Conservation (phyloP, 2,113 vertebrate species). For the Indicator maculatus region DNA sequence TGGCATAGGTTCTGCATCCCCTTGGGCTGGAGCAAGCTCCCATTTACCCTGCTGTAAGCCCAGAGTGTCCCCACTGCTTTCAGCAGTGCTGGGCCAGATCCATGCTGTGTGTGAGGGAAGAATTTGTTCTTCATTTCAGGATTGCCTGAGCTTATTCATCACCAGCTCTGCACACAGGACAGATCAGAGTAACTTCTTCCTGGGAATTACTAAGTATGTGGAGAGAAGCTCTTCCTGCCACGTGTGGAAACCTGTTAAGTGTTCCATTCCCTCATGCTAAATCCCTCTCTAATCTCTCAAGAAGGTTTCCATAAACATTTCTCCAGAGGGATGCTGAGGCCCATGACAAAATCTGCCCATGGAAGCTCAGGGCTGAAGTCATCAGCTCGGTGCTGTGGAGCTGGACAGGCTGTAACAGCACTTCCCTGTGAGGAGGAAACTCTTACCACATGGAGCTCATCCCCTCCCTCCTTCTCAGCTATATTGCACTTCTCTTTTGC, state of each 20-base stretch:
- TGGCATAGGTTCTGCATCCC: background rate
- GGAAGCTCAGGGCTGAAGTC: background rate
- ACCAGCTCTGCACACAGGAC: background rate
- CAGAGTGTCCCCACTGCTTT: background rate
- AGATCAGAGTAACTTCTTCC: background rate
- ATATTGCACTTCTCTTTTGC: too few species aligned
- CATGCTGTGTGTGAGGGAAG: background rate
- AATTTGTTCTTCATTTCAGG: background rate
- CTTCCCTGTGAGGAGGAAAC: background rate
- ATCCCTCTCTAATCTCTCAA: background rate
- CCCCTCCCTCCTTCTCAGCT: too few species aligned
- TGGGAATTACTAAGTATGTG: too few species aligned
- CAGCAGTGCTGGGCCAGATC: background rate
- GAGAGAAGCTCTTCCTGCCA: background rate
- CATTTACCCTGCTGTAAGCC: background rate
- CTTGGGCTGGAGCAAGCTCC: background rate
- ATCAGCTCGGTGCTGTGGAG: rapidly evolving
- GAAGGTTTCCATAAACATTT: background rate
- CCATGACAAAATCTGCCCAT: background rate
- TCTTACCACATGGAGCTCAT: too few species aligned
- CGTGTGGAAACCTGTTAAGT: background rate
- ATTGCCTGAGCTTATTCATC: background rate
- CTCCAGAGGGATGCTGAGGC: background rate
- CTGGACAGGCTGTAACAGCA: background rate
- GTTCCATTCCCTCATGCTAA: background rate